A percentile compares a stretch with the other conserved stretches of the same genome.
These are phyloP conservation scores for Perodicticus potto DNA, from an alignment of 2,797 vertebrate species.

Conservation along the genomic window DNA sequence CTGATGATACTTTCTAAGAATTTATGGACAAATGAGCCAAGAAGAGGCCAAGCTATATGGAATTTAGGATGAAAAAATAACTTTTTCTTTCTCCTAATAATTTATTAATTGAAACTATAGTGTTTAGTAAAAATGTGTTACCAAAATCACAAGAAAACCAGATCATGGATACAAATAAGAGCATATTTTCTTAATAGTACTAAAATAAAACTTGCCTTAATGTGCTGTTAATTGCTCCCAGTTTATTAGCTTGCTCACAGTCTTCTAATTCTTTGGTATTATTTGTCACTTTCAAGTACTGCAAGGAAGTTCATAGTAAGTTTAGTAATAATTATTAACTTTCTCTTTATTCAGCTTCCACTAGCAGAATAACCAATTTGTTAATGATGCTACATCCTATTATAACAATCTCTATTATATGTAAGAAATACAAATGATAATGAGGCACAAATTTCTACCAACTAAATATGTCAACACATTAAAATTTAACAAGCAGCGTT, in stretches of 20 bases:
- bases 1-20: slow-evolving; percentile 1
- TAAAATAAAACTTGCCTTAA: slow-evolving; percentile 92
- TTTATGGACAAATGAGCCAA: not conserved
- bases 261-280: slow-evolving; percentile 90
- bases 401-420: slow-evolving; percentile 33
- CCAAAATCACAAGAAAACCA: slow-evolving; percentile 63
- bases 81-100: slow-evolving; percentile 51
- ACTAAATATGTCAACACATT: slow-evolving; percentile 36
- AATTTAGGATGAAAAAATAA: not conserved
- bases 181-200: slow-evolving; percentile 50
- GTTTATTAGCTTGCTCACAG: slow-evolving; percentile 95
- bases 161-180: slow-evolving; percentile 64
- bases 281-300: slow-evolving; percentile 92
- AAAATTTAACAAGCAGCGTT: not conserved
- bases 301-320: slow-evolving; percentile 76
- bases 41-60: not conserved
- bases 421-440: slow-evolving; percentile 36
- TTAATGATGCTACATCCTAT: not conserved
- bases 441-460: slow-evolving; percentile 4
- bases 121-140: slow-evolving; percentile 13
- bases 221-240: slow-evolving; percentile 97
- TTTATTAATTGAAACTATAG: slow-evolving; percentile 30
- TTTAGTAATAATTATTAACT: slow-evolving; percentile 37
- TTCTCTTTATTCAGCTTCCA: slow-evolving; percentile 48
- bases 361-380: slow-evolving; percentile 44